Base-by-base conservation (phyloP, 2,888 invertebrate species). In the Leptopilina myrica region DNA sequence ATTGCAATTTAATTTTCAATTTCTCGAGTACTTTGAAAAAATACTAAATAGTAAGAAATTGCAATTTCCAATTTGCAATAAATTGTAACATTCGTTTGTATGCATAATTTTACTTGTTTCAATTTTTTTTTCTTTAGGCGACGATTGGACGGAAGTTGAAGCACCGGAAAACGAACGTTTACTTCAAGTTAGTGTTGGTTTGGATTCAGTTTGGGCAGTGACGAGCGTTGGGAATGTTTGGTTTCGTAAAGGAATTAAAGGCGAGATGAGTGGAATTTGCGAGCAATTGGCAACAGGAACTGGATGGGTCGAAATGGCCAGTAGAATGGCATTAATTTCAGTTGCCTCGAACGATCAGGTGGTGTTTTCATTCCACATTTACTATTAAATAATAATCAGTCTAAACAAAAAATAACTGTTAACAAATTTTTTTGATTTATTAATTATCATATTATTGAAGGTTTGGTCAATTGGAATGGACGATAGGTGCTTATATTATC, bases 261-360 rank as follows among this genome's bases (percentile, higher is more conserved):
- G 92, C 94, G 96, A 76, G 94, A 95, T 90, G 93, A 94, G 95
- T 33, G 96, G 96, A 5, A 93, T 94, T 81, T 95, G 95, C 86
- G 96, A 96, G 91, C 94, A 95, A 89, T 93, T 95, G 79, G 96
- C 97, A 9, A 95, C 95, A 87, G 97, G 97, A 5, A 95, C 93
- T 88, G 96, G 96, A 43, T 98, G 98, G 98, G 94, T 98, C 46
- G 96, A 97, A 93, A 97, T 98, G 94, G 95, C 97, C 81, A 97
- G 97, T 67, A 95, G 95, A 90, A 96, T 98, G 94, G 94, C 95
- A 33, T 93, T 96, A 88, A 93, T 98, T 69, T 96, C 97, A n/a
- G 96, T 98, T 79, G 96, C 97, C 53, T 94, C 95, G 14, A 97
- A 97, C 92, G 97, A 98, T 92, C 98, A 98, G 93, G 94, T 94